Base-by-base conservation (phyloP, 2,113 vertebrate genomes). In the Elgaria multicarinata region DNA sequence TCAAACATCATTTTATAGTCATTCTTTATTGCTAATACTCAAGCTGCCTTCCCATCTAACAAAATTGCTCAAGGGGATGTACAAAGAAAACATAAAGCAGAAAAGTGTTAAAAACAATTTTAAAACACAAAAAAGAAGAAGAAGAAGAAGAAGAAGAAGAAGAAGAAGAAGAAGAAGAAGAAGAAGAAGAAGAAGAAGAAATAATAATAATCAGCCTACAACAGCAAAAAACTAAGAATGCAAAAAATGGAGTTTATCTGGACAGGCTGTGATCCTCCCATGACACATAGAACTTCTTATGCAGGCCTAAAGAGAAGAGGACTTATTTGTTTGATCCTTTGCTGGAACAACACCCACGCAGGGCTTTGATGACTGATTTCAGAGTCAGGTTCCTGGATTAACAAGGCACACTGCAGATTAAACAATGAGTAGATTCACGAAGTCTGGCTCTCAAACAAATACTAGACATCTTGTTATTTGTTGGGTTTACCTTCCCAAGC, bases 1-100 rank as follows among this genome's bases (percentile, higher is more conserved):
- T 81, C 39, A 91, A 93, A 76, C 8, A 20, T 82, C 3, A 36
- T 33, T 42, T 83, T 90, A 81, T 72, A 50, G n/a, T n/a, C n/a
- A n/a, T n/a, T n/a, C n/a, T n/a, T n/a, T n/a, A n/a, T 46, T 62
- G 6, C 0, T 6, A 14, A 50, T 6, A 10, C 16, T 44, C 44
- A 77, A 67, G 24, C 74, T 12, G 24, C 28, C 50, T 71, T 55
- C 64, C 31, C 16, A 24, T 81, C 18, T 46, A 46, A 64, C 31
- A 66, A 64, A 44, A 66, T 26, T n/a, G n/a, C 36, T 82, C 20
- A 74, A 58, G 36, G 14, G 3, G 6, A 58, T 74, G 55, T 33
- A 58, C 13, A 44, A 62, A 72, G 44, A 55, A 36, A n/a, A 76
- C n/a, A 66, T 58, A 39, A 86, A 76, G 26, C 39, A 3, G 36